Evolutionary conservation across 2,113 vertebrate genomes (phyloP).

Genomic region (Stegastes partitus): DNA sequence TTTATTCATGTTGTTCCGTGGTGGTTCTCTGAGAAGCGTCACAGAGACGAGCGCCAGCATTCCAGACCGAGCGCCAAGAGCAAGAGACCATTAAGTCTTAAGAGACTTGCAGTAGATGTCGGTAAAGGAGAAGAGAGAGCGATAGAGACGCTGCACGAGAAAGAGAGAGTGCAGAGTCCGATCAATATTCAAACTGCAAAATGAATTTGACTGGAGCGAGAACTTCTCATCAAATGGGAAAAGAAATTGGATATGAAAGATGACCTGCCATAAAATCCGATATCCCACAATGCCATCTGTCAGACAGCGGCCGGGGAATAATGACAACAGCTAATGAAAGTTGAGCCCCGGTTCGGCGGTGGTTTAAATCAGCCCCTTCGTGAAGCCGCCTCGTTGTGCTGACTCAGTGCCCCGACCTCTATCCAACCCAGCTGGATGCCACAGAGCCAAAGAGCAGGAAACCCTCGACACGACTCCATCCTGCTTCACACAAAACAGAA

Average conservation of each 20-base stretch:
- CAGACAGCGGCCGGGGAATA: conserved; percentile 80
- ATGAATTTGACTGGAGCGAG: conserved; percentile 85
- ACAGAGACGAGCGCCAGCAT: conserved; percentile 58
- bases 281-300: conserved; percentile 86
- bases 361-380: conserved; percentile 80
- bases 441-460: conserved; percentile 50
- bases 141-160: conserved; percentile 27
- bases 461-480: conserved; percentile 43
- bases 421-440: conserved; percentile 58
- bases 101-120: conserved; percentile 57
- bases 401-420: conserved; percentile 75
- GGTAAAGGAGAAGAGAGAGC: conserved; percentile 39
- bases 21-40: conserved; percentile 53
- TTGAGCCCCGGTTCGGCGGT: conserved; percentile 76
- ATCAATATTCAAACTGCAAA: conserved; percentile 87
- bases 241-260: conserved; percentile 87
- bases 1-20: conserved; percentile 62
- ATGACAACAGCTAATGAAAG: conserved; percentile 86
- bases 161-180: conserved; percentile 48
- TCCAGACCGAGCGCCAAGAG: conserved; percentile 65
- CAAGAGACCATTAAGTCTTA: conserved; percentile 72
- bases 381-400: conserved; percentile 63
- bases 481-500: conserved; percentile 22
- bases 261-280: conserved; percentile 85
- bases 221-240: conserved; percentile 85